Conservation (phyloP, 1,140 invertebrate species). For the Platyura marginata region DNA sequence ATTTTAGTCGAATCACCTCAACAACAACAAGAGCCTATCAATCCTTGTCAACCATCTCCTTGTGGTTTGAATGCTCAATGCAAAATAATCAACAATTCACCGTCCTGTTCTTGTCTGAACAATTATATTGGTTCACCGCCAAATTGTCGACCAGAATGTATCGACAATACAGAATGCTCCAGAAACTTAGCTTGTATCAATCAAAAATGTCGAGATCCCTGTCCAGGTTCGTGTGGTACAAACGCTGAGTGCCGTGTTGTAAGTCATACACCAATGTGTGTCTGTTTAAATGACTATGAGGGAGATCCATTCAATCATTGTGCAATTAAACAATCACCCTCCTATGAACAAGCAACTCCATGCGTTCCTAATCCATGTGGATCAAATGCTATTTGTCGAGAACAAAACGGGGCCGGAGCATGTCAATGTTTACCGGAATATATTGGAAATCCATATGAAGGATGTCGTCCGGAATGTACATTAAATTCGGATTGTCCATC, state of each 20-base stretch:
- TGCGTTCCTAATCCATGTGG: slow-evolving; percentile 20
- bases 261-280: slow-evolving; percentile 68
- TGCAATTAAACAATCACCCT: slow-evolving; percentile 25
- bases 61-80: slow-evolving; percentile 40
- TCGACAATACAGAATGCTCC: slow-evolving; percentile 33
- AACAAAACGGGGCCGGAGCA: slow-evolving; percentile 43
- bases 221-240: slow-evolving; percentile 63
- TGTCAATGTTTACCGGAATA: slow-evolving; percentile 44
- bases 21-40: slow-evolving; percentile 38
- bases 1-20: slow-evolving; percentile 20
- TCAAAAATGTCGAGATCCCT: slow-evolving; percentile 64
- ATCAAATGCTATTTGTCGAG: slow-evolving; percentile 46
- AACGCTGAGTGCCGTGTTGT: slow-evolving; percentile 64
- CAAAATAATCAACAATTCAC: slow-evolving; percentile 30
- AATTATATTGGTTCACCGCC: slow-evolving; percentile 34
- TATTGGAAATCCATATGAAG: slow-evolving; percentile 41
- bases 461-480: slow-evolving; percentile 69
- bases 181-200: slow-evolving; percentile 49
- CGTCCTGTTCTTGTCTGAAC: slow-evolving; percentile 32
- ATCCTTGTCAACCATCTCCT: slow-evolving; percentile 42
- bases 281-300: slow-evolving; percentile 45
- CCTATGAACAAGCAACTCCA: slow-evolving; percentile 35
- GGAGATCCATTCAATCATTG: slow-evolving; percentile 47
- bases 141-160: slow-evolving; percentile 30
- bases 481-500: slow-evolving; percentile 64